Evolutionary conservation across 2,797 vertebrate genomes (phyloP), one percentile per base, ranked within the genome.

Genomic region (Lepilemur ruficaudatus): DNA sequence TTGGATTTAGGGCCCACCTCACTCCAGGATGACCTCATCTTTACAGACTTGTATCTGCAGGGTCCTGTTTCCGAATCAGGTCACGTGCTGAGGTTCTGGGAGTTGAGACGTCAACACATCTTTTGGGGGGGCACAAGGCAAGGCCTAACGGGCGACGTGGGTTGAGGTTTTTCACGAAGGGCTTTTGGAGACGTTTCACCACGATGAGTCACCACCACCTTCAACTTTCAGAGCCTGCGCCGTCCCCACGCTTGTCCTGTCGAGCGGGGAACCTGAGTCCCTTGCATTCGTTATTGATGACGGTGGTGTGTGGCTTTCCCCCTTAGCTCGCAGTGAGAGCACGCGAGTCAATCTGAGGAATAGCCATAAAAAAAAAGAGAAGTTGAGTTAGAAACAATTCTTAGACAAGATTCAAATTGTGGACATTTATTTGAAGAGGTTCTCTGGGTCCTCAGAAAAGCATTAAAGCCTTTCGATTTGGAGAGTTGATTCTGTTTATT

Each of bases 281-380:
- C 25, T 55, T 70, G 89, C 93, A 89, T 97, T 92, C 38, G 96
- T 98, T 98, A 97, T 97, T 97, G 84, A 97, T 79, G 95, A 91
- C 9, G 48, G 22, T 75, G 81, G 94, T 88, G n/a, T 50, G 92
- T 32, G 61, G 90, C 86, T 61, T 87, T 96, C 82, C 55, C 89
- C 95, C 89, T 95, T 83, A 93, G 96, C 90, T 38, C 48, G 4
- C 67, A 92, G 12, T 32, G 79, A 95, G 82, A 89, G 48, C 8
- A 0, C 80, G 75, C 25, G 86, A 94, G 79, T 96, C 95, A 79
- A 81, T 79, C 67, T 30, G 8, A 79, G 89, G 81, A 84, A 79
- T 50, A 41, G 67, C 61, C 86, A 30, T 70, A 20, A 80, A 46
- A n/a, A n/a, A 76, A 23, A 41, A 38, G 63, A 69, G 83, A 70